Evolutionary conservation across 1,140 invertebrate genomes (phyloP), one percentile per base, ranked within the genome.

Genomic region (Protaetia brevitarsis): DNA sequence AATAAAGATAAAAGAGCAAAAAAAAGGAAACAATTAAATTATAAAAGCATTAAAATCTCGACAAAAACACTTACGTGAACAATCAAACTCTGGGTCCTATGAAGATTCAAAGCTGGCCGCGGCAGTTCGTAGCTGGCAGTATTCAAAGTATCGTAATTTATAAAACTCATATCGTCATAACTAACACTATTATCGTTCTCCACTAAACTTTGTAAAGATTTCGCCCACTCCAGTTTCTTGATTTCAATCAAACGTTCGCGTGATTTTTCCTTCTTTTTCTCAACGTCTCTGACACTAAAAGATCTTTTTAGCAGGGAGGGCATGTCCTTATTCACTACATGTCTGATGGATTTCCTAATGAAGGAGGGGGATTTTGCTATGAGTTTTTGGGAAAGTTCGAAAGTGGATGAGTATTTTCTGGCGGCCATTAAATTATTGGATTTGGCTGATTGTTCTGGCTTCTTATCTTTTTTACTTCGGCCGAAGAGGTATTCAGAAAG

Each of bases 121-220:
- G 61, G 64, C 26, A 74, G 66, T 4, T 65, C 66, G 60, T 74
- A 77, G 34, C 60, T 69, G 23, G 74, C 69, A 30, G 71, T 69
- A 64, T 78, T 77, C 6, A 74, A 64, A 0, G 64, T 68, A 58
- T 78, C 76, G 59, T 79, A 79, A 61, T 79, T 71, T 27, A 79
- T 71, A 66, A 74, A 79, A 73, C 76, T 78, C 36, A 79, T 67
- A 63, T 79, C 77, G 29, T 77, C 71, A 63, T 79, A 79, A 69
- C 75, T 77, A 63, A 79, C 76, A 62, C 68, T 70, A 19, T 69
- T 69, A 65, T 79, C 77, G 29, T 56, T 77, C 65, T 78, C 77
- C 5, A 77, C 75, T 34, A 79, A 67, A 26, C 72, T 76, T 66
- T 78, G 73, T 27, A 79, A 66, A 3, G 75, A 77, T 37, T 72